A percentile compares a stretch with the other conserved stretches of the same genome.
phyloP scores from a whole-genome alignment of 2,888 invertebrate genomes.

The Caenorhabditis angaria region DNA sequence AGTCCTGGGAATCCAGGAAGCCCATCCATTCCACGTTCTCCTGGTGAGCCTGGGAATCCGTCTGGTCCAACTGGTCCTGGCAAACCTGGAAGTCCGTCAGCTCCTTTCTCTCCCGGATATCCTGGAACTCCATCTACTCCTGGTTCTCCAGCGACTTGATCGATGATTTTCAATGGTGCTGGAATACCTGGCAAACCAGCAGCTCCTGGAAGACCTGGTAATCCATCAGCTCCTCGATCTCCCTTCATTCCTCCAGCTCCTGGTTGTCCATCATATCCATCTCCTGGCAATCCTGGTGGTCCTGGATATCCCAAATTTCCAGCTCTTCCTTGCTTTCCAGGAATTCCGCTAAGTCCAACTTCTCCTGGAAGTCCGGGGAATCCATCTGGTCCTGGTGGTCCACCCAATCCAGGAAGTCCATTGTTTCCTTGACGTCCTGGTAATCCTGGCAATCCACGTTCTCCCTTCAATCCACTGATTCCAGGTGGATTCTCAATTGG shows the following conservation, averaged over 20 bases:
- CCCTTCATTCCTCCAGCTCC: slow-evolving; percentile 51
- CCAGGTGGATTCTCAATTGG: slow-evolving; percentile 71
- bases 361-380: slow-evolving; percentile 64
- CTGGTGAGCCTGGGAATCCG: slow-evolving; percentile 64
- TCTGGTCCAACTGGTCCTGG: slow-evolving; percentile 62
- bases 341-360: slow-evolving; percentile 63
- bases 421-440: slow-evolving; percentile 48
- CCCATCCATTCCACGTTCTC: slow-evolving; percentile 54
- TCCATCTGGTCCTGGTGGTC: slow-evolving; percentile 55
- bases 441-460: slow-evolving; percentile 60
- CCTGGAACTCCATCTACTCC: slow-evolving; percentile 59
- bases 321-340: slow-evolving; percentile 65
- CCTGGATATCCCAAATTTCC: slow-evolving; percentile 61
- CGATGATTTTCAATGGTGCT: slow-evolving; percentile 38
- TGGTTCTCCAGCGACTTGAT: slow-evolving; percentile 45
- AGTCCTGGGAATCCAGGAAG: slow-evolving; percentile 64
- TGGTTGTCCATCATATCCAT: slow-evolving; percentile 47
- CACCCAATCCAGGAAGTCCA: slow-evolving; percentile 45
- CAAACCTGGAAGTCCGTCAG: slow-evolving; percentile 57
- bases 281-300: slow-evolving; percentile 53
- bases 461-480: slow-evolving; percentile 67
- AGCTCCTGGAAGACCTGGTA: slow-evolving; percentile 58
- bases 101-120: slow-evolving; percentile 54
- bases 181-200: slow-evolving; percentile 54
- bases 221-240: slow-evolving; percentile 56